These are phyloP conservation scores for Chironomus striatipennis DNA, from an alignment of 1,140 invertebrate species.

Conservation along the genomic window DNA sequence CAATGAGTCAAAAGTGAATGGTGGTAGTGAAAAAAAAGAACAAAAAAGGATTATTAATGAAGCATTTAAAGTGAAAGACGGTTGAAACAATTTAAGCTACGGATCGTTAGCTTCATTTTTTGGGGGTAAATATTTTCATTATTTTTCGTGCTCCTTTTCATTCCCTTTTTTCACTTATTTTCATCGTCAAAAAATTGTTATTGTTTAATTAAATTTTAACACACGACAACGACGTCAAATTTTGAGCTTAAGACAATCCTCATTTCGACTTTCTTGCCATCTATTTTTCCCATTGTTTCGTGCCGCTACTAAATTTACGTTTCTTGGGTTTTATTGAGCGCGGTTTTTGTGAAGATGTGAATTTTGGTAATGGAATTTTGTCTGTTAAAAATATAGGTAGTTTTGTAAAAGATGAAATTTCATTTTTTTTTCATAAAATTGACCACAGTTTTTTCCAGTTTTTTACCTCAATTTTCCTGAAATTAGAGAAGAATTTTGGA, in stretches of 20 bases:
- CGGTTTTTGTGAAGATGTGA: too few relatives aligned
- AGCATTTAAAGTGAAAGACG: constrained; percentile 21
- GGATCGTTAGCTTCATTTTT: constrained; percentile 7
- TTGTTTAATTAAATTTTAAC: constrained; percentile 20
- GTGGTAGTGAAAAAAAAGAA: not conserved
- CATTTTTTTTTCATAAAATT: too few relatives aligned
- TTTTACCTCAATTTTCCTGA: too few relatives aligned
- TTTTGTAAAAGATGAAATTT: too few relatives aligned
- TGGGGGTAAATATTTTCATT: constrained; percentile 7
- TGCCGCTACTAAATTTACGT: too few relatives aligned
- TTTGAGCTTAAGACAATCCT: not conserved
- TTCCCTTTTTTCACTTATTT: not conserved
- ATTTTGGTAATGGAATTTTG: too few relatives aligned
- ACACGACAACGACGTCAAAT: too few relatives aligned
- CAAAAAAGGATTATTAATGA: constrained; percentile 20
- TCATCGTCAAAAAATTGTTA: not conserved
- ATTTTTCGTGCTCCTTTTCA: not conserved
- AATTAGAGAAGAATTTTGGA: too few relatives aligned
- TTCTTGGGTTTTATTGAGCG: too few relatives aligned
- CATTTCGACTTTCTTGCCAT: not conserved
- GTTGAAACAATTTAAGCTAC: constrained; percentile 12
- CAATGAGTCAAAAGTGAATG: constrained; percentile 2
- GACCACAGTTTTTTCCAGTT: too few relatives aligned
- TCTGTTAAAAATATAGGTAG: too few relatives aligned
- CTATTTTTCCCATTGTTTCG: not conserved